A percentile compares a stretch with the other conserved stretches of the same genome.
Evolutionary conservation across 2,113 vertebrate genomes (phyloP).

Genomic region (Gopherus flavomarginatus): DNA sequence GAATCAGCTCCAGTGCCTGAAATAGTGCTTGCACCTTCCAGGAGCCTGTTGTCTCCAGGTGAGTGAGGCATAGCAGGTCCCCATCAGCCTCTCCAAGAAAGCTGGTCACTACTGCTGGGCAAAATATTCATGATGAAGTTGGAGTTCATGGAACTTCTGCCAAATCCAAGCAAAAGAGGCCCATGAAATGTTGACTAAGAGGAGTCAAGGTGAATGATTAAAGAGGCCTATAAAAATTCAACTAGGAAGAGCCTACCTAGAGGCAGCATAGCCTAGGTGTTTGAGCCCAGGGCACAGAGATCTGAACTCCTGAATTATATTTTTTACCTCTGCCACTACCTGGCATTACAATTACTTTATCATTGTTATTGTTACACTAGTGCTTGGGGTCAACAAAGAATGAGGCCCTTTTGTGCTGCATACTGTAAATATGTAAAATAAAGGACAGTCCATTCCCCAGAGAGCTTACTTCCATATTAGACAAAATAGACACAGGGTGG

Average conservation of each 20-base stretch:
- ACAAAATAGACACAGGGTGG: background rate
- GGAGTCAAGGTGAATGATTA: background rate
- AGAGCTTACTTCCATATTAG: background rate
- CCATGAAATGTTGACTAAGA: background rate
- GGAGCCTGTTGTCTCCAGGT: background rate
- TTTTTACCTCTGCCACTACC: background rate
- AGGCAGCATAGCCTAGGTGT: background rate
- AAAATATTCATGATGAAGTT: background rate
- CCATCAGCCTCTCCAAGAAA: background rate
- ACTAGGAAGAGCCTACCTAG: background rate
- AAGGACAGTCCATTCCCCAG: background rate
- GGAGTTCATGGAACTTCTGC: background rate
- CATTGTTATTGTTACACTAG: background rate
- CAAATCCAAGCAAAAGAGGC: background rate
- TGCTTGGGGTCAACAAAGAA: background rate
- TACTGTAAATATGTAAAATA: background rate
- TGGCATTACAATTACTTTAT: background rate
- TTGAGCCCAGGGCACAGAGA: background rate
- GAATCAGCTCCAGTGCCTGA: background rate
- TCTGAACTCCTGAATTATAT: background rate
- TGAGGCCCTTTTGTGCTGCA: background rate
- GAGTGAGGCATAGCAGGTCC: background rate
- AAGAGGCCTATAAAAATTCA: background rate
- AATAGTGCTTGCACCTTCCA: background rate
- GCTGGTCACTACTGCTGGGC: background rate